These are phyloP conservation scores for Zaprionus ghesquierei DNA, from an alignment of 1,140 invertebrate species.

Conservation along the genomic window DNA sequence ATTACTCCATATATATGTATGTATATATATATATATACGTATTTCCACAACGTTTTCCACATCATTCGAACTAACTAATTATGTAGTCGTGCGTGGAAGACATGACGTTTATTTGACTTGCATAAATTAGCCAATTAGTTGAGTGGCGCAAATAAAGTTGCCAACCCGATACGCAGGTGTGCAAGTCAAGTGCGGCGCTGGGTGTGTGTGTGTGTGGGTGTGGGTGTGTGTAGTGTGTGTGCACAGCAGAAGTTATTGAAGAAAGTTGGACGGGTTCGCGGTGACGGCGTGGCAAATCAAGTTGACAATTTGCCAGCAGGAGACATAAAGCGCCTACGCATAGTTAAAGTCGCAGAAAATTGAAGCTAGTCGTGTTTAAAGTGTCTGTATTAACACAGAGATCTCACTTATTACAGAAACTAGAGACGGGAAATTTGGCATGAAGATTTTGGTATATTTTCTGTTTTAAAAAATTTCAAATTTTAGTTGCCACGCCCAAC, in stretches of 20 bases:
- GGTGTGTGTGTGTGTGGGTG: not conserved
- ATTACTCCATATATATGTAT: not conserved
- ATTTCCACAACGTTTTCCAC: slow-evolving; percentile 32
- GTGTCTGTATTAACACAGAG: no score
- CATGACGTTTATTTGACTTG: slow-evolving; percentile 77
- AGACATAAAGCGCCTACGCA: slow-evolving; percentile 12
- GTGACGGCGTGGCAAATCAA: not conserved
- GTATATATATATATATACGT: not conserved
- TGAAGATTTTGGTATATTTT: no score
- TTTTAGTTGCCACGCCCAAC: no score
- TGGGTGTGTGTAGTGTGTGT: slow-evolving; percentile 2
- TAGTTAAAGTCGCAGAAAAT: not conserved
- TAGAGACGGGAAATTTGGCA: no score
- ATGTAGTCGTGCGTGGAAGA: slow-evolving; percentile 59
- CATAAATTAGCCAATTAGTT: slow-evolving; percentile 78
- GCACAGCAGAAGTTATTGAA: slow-evolving; percentile 9
- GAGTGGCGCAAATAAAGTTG: slow-evolving; percentile 66
- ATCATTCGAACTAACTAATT: slow-evolving; percentile 59
- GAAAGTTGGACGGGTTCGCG: not conserved
- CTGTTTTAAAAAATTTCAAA: no score
- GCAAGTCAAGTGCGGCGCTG: not conserved
- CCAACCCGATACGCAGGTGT: slow-evolving; percentile 22
- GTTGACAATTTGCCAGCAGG: not conserved
- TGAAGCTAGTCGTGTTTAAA: no score
- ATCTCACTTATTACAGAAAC: no score